A percentile compares a stretch with the other conserved stretches of the same genome.
Evolutionary conservation across 2,888 invertebrate species (phyloP).

Genomic region (Sphinx pinastri): DNA sequence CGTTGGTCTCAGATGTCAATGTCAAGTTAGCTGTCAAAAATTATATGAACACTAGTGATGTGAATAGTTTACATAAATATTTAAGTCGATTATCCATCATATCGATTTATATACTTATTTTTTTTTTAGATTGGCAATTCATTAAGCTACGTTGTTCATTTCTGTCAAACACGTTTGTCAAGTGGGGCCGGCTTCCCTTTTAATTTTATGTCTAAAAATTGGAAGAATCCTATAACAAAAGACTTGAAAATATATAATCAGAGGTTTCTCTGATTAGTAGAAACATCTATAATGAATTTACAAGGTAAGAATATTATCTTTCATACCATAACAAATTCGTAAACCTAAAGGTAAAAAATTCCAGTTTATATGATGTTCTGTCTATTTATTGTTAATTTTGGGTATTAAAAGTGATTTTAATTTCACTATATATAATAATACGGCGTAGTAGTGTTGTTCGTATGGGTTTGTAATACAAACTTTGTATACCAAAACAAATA

Average conservation of each 20-base stretch:
- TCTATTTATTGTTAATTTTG: neutral
- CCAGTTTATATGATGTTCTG: neutral
- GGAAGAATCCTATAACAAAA: neutral
- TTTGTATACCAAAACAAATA: constrained; percentile 26
- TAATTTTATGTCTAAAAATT: constrained; percentile 1
- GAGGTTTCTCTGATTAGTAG: constrained; percentile 9
- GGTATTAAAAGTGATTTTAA: neutral
- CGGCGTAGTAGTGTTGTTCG: neutral
- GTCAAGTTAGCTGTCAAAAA: constrained; percentile 29
- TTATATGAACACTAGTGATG: neutral
- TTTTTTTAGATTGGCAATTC: constrained; percentile 43
- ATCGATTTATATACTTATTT: too few species aligned
- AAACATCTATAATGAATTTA: constrained; percentile 50
- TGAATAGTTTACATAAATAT: neutral
- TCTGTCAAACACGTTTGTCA: constrained; percentile 59
- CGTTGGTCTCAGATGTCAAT: constrained; percentile 32
- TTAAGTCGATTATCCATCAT: neutral
- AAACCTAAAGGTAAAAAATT: neutral
- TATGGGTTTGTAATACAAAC: too few species aligned
- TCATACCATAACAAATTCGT: constrained; percentile 27
- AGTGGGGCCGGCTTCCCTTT: constrained; percentile 44
- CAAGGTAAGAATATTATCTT: constrained; percentile 53
- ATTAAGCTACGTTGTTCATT: constrained; percentile 66
- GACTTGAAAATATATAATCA: neutral
- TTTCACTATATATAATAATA: neutral